Evolutionary conservation across 1,140 invertebrate species (phyloP).

Genomic region (Lineus longissimus): DNA sequence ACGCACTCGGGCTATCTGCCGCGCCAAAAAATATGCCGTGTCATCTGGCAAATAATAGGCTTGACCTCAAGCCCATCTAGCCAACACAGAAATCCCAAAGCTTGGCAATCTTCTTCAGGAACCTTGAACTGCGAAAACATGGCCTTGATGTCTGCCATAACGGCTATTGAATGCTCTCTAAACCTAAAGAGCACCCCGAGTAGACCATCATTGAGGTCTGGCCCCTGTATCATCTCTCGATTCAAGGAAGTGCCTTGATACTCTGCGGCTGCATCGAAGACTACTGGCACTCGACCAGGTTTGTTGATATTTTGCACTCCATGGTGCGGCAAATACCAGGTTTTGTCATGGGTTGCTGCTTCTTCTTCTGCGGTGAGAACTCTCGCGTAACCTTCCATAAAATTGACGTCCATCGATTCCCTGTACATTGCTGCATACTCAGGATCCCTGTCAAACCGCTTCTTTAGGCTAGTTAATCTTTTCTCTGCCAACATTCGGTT

Average conservation of each 20-base stretch:
- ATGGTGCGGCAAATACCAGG: slow-evolving; percentile 27
- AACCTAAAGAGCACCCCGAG: slow-evolving; percentile 28
- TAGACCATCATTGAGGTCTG: slow-evolving; percentile 45
- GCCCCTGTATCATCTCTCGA: slow-evolving; percentile 27
- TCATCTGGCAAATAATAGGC: slow-evolving; percentile 19
- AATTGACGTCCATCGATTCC: no score
- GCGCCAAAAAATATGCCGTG: slow-evolving; percentile 23
- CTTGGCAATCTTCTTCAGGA: slow-evolving; percentile 11
- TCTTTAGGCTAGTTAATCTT: no score
- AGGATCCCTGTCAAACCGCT: no score
- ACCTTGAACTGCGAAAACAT: slow-evolving; percentile 29
- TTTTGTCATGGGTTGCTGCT: no score
- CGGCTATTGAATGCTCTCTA: slow-evolving; percentile 24
- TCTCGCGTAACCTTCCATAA: no score
- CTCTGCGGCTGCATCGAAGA: slow-evolving; percentile 24
- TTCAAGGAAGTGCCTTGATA: slow-evolving; percentile 32
- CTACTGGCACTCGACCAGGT: slow-evolving; percentile 21
- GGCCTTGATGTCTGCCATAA: slow-evolving; percentile 21
- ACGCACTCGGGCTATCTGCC: slow-evolving; percentile 19
- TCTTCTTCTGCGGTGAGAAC: no score
- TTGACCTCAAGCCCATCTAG: slow-evolving; percentile 8
- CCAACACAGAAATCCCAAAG: slow-evolving; percentile 21
- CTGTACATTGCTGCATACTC: no score
- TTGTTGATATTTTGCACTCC: slow-evolving; percentile 22
- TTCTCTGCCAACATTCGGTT: no score